phyloP scores from a whole-genome alignment of 2,113 vertebrate genomes.

The Microcebus jonahi region DNA sequence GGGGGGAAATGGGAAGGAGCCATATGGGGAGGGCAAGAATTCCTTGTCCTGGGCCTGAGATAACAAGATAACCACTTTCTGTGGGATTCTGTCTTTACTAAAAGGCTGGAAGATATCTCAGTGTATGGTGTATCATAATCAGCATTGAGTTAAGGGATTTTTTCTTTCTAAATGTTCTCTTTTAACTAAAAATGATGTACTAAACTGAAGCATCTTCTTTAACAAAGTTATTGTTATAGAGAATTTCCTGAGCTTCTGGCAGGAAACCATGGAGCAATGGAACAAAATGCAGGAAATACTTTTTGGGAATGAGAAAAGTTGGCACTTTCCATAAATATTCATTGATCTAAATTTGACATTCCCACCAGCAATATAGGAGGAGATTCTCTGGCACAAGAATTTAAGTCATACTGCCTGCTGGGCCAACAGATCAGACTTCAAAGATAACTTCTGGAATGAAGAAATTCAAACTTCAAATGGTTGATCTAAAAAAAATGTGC shows the following conservation, averaged over 20 bases:
- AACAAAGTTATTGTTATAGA: neutral
- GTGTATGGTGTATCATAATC: neutral
- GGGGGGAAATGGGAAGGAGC: neutral
- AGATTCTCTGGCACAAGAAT: neutral
- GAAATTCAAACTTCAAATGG: conserved; percentile 47
- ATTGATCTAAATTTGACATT: neutral
- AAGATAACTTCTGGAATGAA: conserved; percentile 56
- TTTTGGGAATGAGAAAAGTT: conserved; percentile 27
- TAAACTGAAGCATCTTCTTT: conserved; percentile 64
- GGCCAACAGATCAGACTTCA: conserved; percentile 55
- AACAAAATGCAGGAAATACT: conserved; percentile 65
- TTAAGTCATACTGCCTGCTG: conserved; percentile 26
- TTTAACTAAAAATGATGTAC: neutral
- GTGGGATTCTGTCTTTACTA: neutral
- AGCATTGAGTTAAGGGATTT: neutral
- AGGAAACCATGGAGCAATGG: conserved; percentile 51
- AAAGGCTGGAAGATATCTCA: neutral
- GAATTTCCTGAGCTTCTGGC: conserved; percentile 58
- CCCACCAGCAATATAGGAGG: conserved; percentile 14
- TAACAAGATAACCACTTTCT: neutral
- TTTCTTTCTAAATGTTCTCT: neutral
- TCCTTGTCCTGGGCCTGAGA: neutral
- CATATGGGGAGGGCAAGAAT: neutral
- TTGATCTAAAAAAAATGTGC: neutral
- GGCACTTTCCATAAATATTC: conserved; percentile 29